Percentiles rank a stretch among this genome's conserved stretches.
phyloP scores from a whole-genome alignment of 2,113 vertebrate genomes.

The Mustelus asterias region DNA sequence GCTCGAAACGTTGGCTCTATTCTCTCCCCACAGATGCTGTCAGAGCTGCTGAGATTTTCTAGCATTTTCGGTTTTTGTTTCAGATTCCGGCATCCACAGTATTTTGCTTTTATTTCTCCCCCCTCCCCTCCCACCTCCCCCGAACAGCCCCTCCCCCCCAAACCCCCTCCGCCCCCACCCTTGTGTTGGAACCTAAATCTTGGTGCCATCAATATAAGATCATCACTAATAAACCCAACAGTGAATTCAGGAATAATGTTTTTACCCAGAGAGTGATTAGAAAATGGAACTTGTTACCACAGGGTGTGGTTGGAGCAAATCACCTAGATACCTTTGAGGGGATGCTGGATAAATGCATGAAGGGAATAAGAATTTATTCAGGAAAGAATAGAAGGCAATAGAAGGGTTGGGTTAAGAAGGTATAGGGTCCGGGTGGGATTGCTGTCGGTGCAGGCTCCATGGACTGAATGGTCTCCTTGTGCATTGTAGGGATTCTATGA shows the following conservation, averaged over 20 bases:
- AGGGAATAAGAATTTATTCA: not conserved
- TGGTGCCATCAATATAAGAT: not conserved
- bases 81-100: no score
- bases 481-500: no score
- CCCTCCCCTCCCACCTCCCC: no score
- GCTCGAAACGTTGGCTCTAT: no score
- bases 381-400: not conserved
- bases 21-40: no score
- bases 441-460: no score
- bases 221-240: not conserved
- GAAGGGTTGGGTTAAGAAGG: not conserved
- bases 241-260: not conserved
- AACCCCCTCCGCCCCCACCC: no score
- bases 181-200: not conserved
- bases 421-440: not conserved
- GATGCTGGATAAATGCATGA: not conserved
- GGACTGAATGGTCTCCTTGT: no score
- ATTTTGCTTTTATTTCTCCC: no score
- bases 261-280: not conserved
- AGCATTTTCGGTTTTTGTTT: no score
- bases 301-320: not conserved
- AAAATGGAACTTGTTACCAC: not conserved
- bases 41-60: no score
- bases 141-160: no score
- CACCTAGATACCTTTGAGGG: not conserved